These are phyloP conservation scores for Botia almorhae DNA, from an alignment of 2,797 vertebrate species.

Conservation along the genomic window DNA sequence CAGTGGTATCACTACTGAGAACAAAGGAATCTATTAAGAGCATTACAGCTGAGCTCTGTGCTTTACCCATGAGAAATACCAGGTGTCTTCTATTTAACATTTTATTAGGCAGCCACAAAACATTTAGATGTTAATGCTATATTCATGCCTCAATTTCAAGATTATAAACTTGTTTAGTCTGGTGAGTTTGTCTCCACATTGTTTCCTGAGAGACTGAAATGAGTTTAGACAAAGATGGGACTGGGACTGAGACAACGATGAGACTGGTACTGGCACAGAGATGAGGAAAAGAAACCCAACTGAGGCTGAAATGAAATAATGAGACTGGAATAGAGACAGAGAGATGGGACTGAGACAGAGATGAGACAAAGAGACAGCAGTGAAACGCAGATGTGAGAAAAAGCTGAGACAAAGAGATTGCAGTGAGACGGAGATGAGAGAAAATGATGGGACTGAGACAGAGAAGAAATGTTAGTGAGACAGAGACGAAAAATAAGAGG, in stretches of 20 bases:
- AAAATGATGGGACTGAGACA: neutral
- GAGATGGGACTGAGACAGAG: neutral
- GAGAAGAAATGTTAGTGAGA: neutral
- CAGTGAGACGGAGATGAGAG: too few relatives aligned
- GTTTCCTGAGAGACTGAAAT: neutral
- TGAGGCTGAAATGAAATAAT: neutral
- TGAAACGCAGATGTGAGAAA: neutral
- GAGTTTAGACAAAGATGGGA: conserved; percentile 6
- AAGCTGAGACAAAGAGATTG: neutral
- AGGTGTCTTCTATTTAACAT: neutral
- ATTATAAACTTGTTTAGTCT: neutral
- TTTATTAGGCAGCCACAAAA: neutral
- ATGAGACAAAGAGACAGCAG: neutral
- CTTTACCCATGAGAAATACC: neutral
- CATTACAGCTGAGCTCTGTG: neutral
- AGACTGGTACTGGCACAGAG: conserved; percentile 3
- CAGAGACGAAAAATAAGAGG: neutral
- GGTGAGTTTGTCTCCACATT: neutral
- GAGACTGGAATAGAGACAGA: neutral
- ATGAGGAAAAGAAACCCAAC: neutral
- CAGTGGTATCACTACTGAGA: neutral
- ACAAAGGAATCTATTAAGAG: conserved; percentile 4
- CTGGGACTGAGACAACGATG: neutral
- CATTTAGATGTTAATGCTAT: neutral
- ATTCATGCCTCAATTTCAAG: neutral